These are phyloP conservation scores for Penaeus monodon DNA, from an alignment of 2,888 invertebrate genomes.

Conservation along the genomic window DNA sequence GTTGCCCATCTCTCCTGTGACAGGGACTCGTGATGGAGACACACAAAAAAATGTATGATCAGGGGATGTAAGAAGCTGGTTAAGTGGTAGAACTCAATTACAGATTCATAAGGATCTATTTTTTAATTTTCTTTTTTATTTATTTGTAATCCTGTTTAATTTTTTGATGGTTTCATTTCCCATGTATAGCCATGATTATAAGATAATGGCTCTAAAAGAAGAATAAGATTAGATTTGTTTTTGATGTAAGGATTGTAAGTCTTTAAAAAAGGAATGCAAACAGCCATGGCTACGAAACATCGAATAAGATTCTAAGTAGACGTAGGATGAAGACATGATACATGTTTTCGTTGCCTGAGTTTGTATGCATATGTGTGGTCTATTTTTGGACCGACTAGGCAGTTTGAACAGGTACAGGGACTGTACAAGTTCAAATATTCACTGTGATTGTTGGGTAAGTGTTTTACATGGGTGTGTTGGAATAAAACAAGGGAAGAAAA, in stretches of 20 bases:
- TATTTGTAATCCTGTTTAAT: slow-evolving; percentile 18
- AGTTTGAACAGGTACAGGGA: slow-evolving; percentile 28
- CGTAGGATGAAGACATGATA: slow-evolving; percentile 30
- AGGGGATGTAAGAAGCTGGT: slow-evolving; percentile 51
- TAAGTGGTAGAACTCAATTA: slow-evolving; percentile 34
- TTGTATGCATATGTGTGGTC: slow-evolving; percentile 48
- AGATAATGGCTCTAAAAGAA: slow-evolving; percentile 49
- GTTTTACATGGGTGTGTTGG: neutral
- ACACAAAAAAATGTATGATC: slow-evolving; percentile 31
- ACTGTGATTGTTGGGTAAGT: slow-evolving; percentile 59
- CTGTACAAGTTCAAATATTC: slow-evolving; percentile 36
- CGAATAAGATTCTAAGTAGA: slow-evolving; percentile 46
- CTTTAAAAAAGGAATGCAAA: slow-evolving; percentile 43
- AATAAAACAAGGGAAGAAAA: no score
- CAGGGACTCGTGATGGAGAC: neutral
- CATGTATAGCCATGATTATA: slow-evolving; percentile 36
- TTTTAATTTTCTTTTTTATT: slow-evolving; percentile 29
- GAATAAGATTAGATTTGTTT: slow-evolving; percentile 18
- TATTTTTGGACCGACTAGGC: slow-evolving; percentile 25
- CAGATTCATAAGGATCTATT: slow-evolving; percentile 44
- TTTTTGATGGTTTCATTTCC: slow-evolving; percentile 23
- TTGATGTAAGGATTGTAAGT: slow-evolving; percentile 40
- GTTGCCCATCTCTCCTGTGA: no score
- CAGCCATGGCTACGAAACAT: slow-evolving; percentile 46
- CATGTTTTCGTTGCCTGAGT: slow-evolving; percentile 30